Base-by-base conservation (phyloP, 2,888 invertebrate species). In the Drosophila quinaria region DNA sequence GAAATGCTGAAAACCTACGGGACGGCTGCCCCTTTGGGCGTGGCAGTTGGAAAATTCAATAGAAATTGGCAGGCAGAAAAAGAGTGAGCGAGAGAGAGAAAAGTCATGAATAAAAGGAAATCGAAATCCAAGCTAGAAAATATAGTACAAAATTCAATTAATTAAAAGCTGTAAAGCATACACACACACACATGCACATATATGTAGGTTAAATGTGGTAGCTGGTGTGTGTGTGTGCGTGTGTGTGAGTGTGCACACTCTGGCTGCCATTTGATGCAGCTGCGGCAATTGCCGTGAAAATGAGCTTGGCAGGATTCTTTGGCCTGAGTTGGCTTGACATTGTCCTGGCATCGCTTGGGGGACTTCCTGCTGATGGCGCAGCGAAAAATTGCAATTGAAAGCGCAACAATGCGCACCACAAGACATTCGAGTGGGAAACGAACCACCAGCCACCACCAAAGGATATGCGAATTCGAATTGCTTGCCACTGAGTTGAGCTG, bases 401-500 rank as follows among this genome's bases (percentile, higher is more conserved):
- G 73, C 64, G 89, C 86, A 89, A 82, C 87, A 87, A 81, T 85
- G 86, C 89, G 86, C 82, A 87, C 86, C 89, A 85, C 73, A 87
- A 85, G 82, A 78, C 85, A 85, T 76, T 86, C 70, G 72, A 89
- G 89, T 74, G 80, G 52, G 63, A 37, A 41, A n/a, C 42, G 52
- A 50, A 19, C 63, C 35, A 42, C n/a, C 59, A 35, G 4, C 39
- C 47, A 10, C 29, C 39, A n/a, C 11, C 8, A 60, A 41, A 39
- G 61, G 56, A 72, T 81, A 89, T 89, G 63, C 80, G 78, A 71
- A 81, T 84, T 78, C 64, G 51, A 74, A 80, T 70, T 69, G 71
- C 70, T 55, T 37, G 55, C 47, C 65, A 59, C 55, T 42, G 56
- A 41, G 41, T 11, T 37, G 17, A 41, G 41, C n/a, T 37, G 17